A percentile compares a stretch with the other conserved stretches of the same genome.
phyloP scores from a whole-genome alignment of 30 jellyfish, hydroid and myxozoan species.

The Hydra vulgaris region DNA sequence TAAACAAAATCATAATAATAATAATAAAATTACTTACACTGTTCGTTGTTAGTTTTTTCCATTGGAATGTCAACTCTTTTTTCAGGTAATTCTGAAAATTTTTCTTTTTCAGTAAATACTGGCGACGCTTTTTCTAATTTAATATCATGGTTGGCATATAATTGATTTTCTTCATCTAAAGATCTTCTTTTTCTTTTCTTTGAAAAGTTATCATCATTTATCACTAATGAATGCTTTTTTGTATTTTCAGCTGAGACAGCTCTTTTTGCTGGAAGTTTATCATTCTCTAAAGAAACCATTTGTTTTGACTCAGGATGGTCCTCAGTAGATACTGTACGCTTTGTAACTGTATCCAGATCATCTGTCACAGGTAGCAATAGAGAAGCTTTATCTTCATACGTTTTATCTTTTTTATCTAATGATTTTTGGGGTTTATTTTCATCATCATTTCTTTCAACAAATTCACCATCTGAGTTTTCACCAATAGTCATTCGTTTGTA shows the following conservation, averaged over 20 bases:
- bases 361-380: not conserved
- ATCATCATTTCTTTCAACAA: conserved; percentile 51
- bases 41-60: too few relatives aligned
- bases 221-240: not conserved
- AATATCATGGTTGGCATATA: not conserved
- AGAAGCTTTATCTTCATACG: not conserved
- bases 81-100: not conserved
- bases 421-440: conserved; percentile 7
- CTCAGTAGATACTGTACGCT: not conserved
- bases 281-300: not conserved
- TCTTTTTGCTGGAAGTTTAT: conserved; percentile 5
- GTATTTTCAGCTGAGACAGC: not conserved
- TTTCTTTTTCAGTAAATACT: not conserved
- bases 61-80: not conserved
- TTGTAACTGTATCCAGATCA: not conserved
- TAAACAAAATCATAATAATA: too few relatives aligned
- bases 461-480: conserved; percentile 84
- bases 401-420: not conserved
- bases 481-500: conserved; percentile 79
- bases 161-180: not conserved
- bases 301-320: not conserved
- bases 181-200: conserved; percentile 20
- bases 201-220: not conserved
- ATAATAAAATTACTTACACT: too few relatives aligned
- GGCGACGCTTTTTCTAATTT: not conserved